A percentile compares a stretch with the other conserved stretches of the same genome.
Conservation (phyloP, 1,140 invertebrate species). For the Hyles euphorbiae region DNA sequence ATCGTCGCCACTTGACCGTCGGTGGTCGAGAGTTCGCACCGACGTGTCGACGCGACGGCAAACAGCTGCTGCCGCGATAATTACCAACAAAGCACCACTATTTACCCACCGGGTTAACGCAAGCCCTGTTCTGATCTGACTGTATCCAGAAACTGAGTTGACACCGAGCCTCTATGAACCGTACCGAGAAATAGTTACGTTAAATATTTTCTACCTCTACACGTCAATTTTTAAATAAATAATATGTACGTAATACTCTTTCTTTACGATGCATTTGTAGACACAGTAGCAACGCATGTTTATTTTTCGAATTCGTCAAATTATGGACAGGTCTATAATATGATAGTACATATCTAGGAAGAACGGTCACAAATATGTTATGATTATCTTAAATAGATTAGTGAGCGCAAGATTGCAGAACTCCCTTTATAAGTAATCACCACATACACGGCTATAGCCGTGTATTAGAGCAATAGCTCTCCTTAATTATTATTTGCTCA, state of each 20-base stretch:
- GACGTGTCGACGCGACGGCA: conserved; percentile 56
- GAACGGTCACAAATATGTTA: no score
- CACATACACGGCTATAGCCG: no score
- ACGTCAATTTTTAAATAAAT: conserved; percentile 2
- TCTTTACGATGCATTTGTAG: no score
- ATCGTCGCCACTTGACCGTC: conserved; percentile 51
- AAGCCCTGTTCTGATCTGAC: conserved; percentile 20
- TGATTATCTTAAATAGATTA: no score
- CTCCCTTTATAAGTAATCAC: no score
- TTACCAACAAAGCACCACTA: conserved; percentile 61
- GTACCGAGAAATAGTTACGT: conserved; percentile 20
- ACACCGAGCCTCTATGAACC: conserved; percentile 20
- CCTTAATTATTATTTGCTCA: no score
- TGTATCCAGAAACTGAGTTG: conserved; percentile 23
- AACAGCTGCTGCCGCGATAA: conserved; percentile 66
- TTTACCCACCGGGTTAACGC: conserved; percentile 52
- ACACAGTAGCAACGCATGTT: no score
- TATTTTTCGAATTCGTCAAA: no score
- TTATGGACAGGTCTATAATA: no score
- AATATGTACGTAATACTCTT: not conserved
- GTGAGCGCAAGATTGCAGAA: no score
- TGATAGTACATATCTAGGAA: no score
- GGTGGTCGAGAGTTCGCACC: conserved; percentile 70
- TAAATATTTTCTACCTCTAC: conserved; percentile 9
- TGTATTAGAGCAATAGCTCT: no score